Conservation (phyloP, 2,888 invertebrate genomes). For the Amphipoea oculea region DNA sequence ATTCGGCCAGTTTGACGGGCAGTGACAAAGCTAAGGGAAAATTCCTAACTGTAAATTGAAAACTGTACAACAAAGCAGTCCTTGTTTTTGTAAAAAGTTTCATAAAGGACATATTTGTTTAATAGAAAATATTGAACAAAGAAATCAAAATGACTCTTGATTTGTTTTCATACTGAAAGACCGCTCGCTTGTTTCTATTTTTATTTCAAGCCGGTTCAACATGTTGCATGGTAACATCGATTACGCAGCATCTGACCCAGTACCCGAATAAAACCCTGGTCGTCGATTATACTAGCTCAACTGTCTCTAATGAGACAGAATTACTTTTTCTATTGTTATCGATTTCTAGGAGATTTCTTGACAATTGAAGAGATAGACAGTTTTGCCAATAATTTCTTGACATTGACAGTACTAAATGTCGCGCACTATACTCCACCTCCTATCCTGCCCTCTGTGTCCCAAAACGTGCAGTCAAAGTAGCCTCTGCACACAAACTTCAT, state of each 20-base stretch:
- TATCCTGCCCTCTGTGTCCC: background rate
- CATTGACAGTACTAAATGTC: background rate
- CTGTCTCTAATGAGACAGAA: too few relatives aligned
- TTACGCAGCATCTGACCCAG: background rate
- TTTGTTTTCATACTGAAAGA: background rate
- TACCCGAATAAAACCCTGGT: background rate
- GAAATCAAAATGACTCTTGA: background rate
- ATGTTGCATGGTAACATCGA: background rate
- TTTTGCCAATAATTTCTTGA: background rate
- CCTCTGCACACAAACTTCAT: background rate
- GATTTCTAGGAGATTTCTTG: too few relatives aligned
- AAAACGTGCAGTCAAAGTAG: background rate
- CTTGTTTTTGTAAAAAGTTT: constrained; percentile 5
- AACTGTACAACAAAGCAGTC: constrained; percentile 32
- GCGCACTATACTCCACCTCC: too few relatives aligned
- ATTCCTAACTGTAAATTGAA: background rate
- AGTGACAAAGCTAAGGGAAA: constrained; percentile 39
- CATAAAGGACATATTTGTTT: background rate
- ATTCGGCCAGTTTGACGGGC: constrained; percentile 19
- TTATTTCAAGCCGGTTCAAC: background rate
- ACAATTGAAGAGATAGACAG: background rate
- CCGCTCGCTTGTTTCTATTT: background rate
- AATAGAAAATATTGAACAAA: background rate
- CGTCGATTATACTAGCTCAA: background rate
- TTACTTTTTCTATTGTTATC: too few relatives aligned